Evolutionary conservation across 2,797 vertebrate species (phyloP).

Genomic region (Cynopterus sphinx): DNA sequence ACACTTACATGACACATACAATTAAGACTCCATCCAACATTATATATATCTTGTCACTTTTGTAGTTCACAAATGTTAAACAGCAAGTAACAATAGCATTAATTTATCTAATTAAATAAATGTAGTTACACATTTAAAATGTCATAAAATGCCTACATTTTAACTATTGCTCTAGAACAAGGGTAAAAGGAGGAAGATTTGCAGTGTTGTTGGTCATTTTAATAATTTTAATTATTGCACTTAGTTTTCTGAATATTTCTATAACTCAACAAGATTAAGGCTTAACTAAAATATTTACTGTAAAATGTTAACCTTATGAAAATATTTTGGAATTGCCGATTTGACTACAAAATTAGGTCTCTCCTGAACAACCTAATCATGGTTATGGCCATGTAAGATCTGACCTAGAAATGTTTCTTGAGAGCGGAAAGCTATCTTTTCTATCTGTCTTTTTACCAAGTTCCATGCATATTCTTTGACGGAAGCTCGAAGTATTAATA

Average conservation of each 20-base stretch:
- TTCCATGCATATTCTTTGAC: background rate
- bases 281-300: background rate
- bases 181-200: background rate
- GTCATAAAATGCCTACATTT: slow-evolving; percentile 23
- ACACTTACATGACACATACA: slow-evolving; percentile 29
- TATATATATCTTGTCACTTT: background rate
- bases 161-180: background rate
- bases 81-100: background rate
- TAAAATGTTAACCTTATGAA: slow-evolving; percentile 12
- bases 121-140: background rate
- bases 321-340: background rate
- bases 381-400: background rate
- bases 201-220: background rate
- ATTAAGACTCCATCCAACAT: slow-evolving; percentile 24
- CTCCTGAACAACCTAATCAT: background rate
- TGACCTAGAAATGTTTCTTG: background rate
- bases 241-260: slow-evolving; percentile 36
- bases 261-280: background rate
- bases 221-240: background rate
- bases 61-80: background rate
- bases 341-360: background rate
- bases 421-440: background rate
- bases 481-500: slow-evolving; percentile 30
- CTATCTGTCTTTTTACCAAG: background rate
- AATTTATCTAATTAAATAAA: slow-evolving; percentile 49